These are phyloP conservation scores for Lichenostomus cassidix DNA, from an alignment of 2,113 vertebrate species.

Conservation along the genomic window DNA sequence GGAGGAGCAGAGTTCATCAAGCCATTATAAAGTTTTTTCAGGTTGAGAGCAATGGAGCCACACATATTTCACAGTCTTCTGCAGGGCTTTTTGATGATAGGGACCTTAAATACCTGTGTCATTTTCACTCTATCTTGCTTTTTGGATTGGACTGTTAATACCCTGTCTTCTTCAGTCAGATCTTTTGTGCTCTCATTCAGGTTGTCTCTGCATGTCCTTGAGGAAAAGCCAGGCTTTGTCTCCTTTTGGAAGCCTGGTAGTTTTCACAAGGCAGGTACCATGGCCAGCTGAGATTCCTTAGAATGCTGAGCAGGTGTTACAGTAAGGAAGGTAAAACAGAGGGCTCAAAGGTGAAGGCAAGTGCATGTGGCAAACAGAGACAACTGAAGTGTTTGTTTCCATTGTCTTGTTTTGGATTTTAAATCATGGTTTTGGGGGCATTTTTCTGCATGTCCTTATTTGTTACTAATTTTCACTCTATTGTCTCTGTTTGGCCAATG, in stretches of 20 bases:
- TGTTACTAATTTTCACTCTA: neutral
- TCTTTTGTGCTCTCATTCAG: neutral
- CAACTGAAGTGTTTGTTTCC: neutral
- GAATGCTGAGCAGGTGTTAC: too few species aligned
- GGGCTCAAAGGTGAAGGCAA: neutral
- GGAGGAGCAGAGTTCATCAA: neutral
- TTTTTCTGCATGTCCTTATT: neutral
- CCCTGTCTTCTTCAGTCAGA: neutral
- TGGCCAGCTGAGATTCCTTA: neutral
- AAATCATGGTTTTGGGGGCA: neutral
- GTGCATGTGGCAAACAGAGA: neutral
- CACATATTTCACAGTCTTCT: fast-evolving
- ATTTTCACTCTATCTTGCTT: neutral
- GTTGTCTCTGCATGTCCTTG: neutral
- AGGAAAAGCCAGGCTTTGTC: neutral
- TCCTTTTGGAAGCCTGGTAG: neutral
- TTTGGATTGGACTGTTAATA: neutral
- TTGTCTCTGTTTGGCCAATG: neutral
- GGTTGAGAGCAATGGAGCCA: fast-evolving
- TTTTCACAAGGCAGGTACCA: neutral
- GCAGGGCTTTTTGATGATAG: neutral
- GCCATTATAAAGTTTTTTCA: neutral
- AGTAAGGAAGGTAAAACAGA: neutral
- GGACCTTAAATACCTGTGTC: neutral
- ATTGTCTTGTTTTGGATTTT: neutral